These are phyloP conservation scores for Orthonychiurus folsomi DNA, from an alignment of 2,888 invertebrate species.

Conservation along the genomic window DNA sequence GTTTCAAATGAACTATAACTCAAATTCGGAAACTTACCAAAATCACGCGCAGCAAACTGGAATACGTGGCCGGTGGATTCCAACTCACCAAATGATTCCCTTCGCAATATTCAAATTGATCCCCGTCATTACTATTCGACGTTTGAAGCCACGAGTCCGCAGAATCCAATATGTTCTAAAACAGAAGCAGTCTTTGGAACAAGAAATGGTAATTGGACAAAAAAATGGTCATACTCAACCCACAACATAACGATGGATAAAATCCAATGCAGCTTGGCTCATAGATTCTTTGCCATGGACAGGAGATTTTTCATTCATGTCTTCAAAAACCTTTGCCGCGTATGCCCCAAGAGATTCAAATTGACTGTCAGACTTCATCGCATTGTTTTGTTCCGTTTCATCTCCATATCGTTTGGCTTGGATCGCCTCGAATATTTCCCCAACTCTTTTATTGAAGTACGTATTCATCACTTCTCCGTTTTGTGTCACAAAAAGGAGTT, in stretches of 20 bases:
- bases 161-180: not conserved
- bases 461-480: not conserved
- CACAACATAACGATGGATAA: constrained; percentile 5
- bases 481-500: not conserved
- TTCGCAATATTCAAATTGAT: not conserved
- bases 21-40: no score
- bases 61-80: not conserved
- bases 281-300: not conserved
- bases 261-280: not conserved
- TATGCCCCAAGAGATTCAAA: not conserved
- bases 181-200: not conserved
- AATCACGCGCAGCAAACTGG: not conserved
- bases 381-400: not conserved
- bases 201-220: not conserved
- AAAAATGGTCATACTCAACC: no score
- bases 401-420: not conserved
- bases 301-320: constrained; percentile 3
- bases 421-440: not conserved
- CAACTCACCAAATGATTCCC: not conserved
- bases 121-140: not conserved
- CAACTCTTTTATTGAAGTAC: not conserved
- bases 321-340: not conserved
- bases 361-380: not conserved
- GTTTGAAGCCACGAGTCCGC: constrained; percentile 5
- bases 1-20: not conserved